A percentile compares a stretch with the other conserved stretches of the same genome.
Evolutionary conservation across 1,140 invertebrate genomes (phyloP).

Genomic region (Hypsibius dujardini): DNA sequence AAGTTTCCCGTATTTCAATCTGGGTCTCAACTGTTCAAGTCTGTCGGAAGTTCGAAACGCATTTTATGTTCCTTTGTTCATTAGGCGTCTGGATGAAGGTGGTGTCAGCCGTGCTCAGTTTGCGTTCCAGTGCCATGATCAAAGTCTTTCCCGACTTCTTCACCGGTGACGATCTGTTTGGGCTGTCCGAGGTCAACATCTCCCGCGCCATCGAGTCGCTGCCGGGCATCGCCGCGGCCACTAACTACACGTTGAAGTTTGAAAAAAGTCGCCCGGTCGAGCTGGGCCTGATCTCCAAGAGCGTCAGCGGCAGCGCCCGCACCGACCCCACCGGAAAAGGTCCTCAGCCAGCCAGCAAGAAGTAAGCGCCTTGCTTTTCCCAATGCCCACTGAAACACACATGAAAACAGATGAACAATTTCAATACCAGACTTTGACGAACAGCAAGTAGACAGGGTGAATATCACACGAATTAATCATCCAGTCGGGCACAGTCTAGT

Average conservation of each 20-base stretch:
- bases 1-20: constrained; percentile 16
- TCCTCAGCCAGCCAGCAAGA: too few relatives aligned
- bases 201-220: constrained; percentile 54
- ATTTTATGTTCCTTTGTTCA: constrained; percentile 18
- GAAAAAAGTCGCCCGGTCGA: not conserved
- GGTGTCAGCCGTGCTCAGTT: constrained; percentile 55
- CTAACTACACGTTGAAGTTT: not conserved
- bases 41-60: too few relatives aligned
- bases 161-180: constrained; percentile 87
- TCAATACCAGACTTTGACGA: too few relatives aligned
- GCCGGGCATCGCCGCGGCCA: constrained; percentile 1
- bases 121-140: constrained; percentile 49
- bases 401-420: too few relatives aligned
- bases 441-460: too few relatives aligned
- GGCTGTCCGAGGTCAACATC: constrained; percentile 81
- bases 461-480: too few relatives aligned
- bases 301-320: not conserved
- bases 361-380: too few relatives aligned
- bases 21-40: not conserved
- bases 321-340: not conserved
- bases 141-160: constrained; percentile 82
- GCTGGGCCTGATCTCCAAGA: constrained; percentile 22
- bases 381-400: too few relatives aligned
- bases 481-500: too few relatives aligned
- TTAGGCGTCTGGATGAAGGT: constrained; percentile 43